Evolutionary conservation across 2,113 vertebrate species (phyloP).

Genomic region (Vulpes vulpes): DNA sequence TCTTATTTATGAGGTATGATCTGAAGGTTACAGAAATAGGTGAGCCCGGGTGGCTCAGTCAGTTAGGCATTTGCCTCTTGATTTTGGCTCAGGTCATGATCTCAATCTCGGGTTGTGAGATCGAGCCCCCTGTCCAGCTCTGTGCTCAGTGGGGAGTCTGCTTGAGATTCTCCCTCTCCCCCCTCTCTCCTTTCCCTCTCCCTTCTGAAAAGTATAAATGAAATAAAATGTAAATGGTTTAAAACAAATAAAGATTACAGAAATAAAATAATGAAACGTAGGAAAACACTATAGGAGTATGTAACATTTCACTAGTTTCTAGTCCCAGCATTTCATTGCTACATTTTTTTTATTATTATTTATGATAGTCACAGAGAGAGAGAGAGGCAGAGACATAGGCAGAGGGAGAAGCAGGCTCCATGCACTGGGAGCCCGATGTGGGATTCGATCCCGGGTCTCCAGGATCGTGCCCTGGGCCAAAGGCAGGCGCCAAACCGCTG

Average conservation of each 20-base stretch:
- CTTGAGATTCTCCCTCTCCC: background rate
- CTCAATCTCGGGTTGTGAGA: background rate
- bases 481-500: too few species aligned
- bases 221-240: background rate
- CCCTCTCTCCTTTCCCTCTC: background rate
- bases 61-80: background rate
- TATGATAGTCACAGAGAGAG: too few species aligned
- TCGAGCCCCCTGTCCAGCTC: background rate
- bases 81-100: background rate
- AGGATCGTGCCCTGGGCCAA: too few species aligned
- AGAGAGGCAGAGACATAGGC: too few species aligned
- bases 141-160: background rate
- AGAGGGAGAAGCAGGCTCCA: too few species aligned
- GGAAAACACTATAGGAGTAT: background rate
- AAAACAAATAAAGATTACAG: background rate
- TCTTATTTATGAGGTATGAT: conserved; percentile 23
- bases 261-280: conserved; percentile 66
- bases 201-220: background rate
- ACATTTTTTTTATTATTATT: background rate
- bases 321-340: background rate
- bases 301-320: background rate
- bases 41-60: background rate
- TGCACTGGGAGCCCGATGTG: too few species aligned
- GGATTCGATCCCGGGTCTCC: too few species aligned
- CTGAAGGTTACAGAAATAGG: conserved; percentile 66